Base-by-base conservation (phyloP, 2,888 invertebrate species). In the Rhopalosiphum nymphaeae region DNA sequence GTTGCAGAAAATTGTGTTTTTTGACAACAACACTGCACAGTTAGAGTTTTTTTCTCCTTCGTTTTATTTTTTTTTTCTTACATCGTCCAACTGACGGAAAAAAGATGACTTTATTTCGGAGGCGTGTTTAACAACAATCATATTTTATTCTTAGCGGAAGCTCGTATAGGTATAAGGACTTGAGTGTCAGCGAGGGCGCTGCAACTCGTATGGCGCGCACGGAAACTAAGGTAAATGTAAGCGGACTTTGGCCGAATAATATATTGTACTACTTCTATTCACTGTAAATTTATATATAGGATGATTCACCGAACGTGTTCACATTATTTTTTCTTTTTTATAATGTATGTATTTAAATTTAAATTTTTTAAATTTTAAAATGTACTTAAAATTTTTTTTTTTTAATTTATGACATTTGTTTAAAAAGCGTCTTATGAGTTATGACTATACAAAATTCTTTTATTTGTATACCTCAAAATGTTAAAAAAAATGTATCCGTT, bases 201-300 rank as follows among this genome's bases (percentile, higher is more conserved):
- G 36, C 78, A 21, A 11, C 21, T 21, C 7, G 49, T 26, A 78
- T n/a, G 57, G 29, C n/a, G 57, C 56, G 42, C 11, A 25, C n/a
- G 78, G 29, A 42, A 29, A n/a, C 36, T 21, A 36, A 78, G 26
- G 86, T 3, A 13, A 61, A 86, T 61, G 61, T 61, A 92, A 86
- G 61, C 86, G 46, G 61, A 61, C 91, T 56, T 57, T 21, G 25
- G n/a, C 11, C 11, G n/a, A 29, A 44, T 44, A 11, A 86, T 86
- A 92, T 61, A 46, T 56, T 21, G 57, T 87, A 61, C 57, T 46
- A 61, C 61, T 61, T 92, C 36, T 92, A 86, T 91, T n/a, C 46
- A 57, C 44, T n/a, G 26, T 16, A 53, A 53, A 53, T 53, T n/a
- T n/a, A n/a, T 29, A 25, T 88, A 88, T n/a, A 42, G 56, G 36